These are phyloP conservation scores for Centrocercus urophasianus DNA, from an alignment of 2,113 vertebrate species.

Conservation along the genomic window DNA sequence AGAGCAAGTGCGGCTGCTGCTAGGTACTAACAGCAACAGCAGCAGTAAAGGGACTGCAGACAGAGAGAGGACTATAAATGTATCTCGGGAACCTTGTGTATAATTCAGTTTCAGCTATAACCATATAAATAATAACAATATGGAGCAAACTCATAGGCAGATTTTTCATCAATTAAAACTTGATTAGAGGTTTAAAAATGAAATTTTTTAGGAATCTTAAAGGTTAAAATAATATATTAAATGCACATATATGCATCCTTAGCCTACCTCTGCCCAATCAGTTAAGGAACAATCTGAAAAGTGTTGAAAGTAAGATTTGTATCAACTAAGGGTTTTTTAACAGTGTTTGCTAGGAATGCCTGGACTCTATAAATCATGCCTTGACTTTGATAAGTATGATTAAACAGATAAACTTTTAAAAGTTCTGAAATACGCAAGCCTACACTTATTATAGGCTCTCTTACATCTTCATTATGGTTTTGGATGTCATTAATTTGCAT, in stretches of 20 bases:
- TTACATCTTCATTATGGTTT: conserved; percentile 21
- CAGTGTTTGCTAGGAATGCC: not conserved
- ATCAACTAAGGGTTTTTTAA: not conserved
- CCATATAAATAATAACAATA: not conserved
- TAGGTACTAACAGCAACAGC: not conserved
- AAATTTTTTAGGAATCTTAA: conserved; percentile 40
- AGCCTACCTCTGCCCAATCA: conserved; percentile 3
- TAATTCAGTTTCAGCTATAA: conserved; percentile 50
- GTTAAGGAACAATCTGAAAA: not conserved
- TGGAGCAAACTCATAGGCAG: not conserved
- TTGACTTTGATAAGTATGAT: conserved; percentile 1
- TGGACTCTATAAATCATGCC: not conserved
- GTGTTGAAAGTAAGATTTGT: not conserved
- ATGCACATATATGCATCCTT: not conserved
- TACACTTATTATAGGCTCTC: conserved; percentile 13
- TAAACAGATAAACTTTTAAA: not conserved
- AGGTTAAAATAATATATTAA: conserved; percentile 19
- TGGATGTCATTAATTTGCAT: conserved; percentile 7
- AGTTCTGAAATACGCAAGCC: not conserved
- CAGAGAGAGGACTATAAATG: not conserved
- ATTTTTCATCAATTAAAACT: not conserved
- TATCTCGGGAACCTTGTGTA: conserved; percentile 21
- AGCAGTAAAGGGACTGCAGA: conserved; percentile 18
- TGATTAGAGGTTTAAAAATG: conserved; percentile 37
- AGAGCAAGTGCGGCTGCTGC: conserved; percentile 27